These are phyloP conservation scores for Yasuhikotakia modesta DNA, from an alignment of 2,797 vertebrate genomes.

Conservation along the genomic window DNA sequence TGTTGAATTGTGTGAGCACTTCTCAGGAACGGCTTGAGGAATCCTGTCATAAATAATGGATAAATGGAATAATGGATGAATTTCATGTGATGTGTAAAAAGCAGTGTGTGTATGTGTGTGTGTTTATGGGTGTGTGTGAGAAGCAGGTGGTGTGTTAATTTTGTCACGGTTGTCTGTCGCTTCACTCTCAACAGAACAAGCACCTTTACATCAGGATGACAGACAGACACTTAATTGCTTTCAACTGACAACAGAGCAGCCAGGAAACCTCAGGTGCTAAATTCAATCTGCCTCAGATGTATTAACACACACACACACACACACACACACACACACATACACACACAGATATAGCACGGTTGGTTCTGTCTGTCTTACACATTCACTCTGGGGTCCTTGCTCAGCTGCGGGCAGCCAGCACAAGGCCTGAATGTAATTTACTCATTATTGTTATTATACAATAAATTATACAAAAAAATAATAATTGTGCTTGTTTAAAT, in stretches of 20 bases:
- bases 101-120: conserved; percentile 59
- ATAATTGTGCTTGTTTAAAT: conserved; percentile 74
- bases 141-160: background rate
- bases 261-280: conserved; percentile 9
- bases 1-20: too few relatives aligned
- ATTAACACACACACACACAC: conserved; percentile 15
- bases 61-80: too few relatives aligned
- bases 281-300: conserved; percentile 29
- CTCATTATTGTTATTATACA: conserved; percentile 63
- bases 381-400: conserved; percentile 76
- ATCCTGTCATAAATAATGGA: too few relatives aligned
- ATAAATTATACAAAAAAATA: conserved; percentile 54
- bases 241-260: conserved; percentile 24
- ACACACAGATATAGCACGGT: conserved; percentile 36
- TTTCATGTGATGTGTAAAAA: too few relatives aligned
- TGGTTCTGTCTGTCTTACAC: conserved; percentile 51
- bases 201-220: background rate
- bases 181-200: background rate
- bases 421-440: conserved; percentile 77
- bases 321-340: conserved; percentile 24
- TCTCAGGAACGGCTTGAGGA: too few relatives aligned
- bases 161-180: background rate
- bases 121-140: conserved; percentile 49
- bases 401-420: conserved; percentile 90
- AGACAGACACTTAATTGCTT: background rate